Conservation (phyloP, 2,888 invertebrate genomes). For the Campaea margaritaria region DNA sequence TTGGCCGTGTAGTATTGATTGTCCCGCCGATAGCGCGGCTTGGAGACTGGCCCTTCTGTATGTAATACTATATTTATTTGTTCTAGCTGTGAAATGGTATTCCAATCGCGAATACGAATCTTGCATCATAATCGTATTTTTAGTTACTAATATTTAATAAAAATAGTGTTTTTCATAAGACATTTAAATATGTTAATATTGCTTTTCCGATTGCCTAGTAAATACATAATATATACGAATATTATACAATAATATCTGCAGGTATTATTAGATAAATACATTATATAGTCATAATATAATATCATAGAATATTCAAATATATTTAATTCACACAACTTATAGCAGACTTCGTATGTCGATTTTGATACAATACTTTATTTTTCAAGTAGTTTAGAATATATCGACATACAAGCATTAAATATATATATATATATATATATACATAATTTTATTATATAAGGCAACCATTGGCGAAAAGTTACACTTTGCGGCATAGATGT, state of each 20-base stretch:
- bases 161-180: conserved; percentile 12
- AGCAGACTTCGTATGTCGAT: conserved; percentile 6
- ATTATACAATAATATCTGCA: not conserved
- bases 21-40: too few relatives aligned
- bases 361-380: not conserved
- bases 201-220: conserved; percentile 9
- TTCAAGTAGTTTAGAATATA: conserved; percentile 1
- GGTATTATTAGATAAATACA: conserved; percentile 4
- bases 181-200: conserved; percentile 26
- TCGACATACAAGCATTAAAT: conserved; percentile 38
- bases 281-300: conserved; percentile 7
- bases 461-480: conserved; percentile 74
- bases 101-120: too few relatives aligned
- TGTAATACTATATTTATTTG: too few relatives aligned
- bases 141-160: too few relatives aligned
- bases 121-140: too few relatives aligned
- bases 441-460: conserved; percentile 54
- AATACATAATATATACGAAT: not conserved
- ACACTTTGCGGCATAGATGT: conserved; percentile 56
- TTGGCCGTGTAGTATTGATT: too few relatives aligned
- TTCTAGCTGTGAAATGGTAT: too few relatives aligned
- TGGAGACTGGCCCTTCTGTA: too few relatives aligned
- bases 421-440: conserved; percentile 39
- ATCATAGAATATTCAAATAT: conserved; percentile 10
- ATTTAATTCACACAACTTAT: conserved; percentile 17